Percentiles rank a stretch among this genome's conserved stretches.
phyloP scores from a whole-genome alignment of 2,113 vertebrate species.

The Penelope pileata region DNA sequence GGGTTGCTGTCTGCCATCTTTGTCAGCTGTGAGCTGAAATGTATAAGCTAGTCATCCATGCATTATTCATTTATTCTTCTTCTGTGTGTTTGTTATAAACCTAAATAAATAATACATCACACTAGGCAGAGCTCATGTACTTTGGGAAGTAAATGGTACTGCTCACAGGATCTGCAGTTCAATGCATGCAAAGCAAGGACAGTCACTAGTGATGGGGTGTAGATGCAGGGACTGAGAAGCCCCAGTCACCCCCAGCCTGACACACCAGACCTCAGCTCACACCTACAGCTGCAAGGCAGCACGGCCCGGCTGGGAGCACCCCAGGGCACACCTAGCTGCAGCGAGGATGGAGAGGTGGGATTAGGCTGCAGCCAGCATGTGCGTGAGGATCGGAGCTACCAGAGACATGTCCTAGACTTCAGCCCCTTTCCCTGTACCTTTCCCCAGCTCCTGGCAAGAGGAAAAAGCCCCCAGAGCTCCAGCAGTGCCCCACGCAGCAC shows the following conservation, averaged over 20 bases:
- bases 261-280: fast-evolving
- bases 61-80: constrained; percentile 43
- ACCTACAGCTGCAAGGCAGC: fast-evolving
- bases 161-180: background rate
- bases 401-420: background rate
- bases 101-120: constrained; percentile 48
- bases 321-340: background rate
- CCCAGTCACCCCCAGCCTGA: fast-evolving
- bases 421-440: background rate
- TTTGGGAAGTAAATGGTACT: background rate
- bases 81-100: constrained; percentile 15
- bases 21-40: background rate
- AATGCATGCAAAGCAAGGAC: background rate
- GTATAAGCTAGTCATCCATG: background rate
- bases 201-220: background rate
- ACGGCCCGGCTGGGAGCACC: fast-evolving
- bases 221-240: background rate
- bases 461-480: background rate
- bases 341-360: fast-evolving
- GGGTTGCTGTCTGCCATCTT: background rate
- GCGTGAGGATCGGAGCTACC: background rate
- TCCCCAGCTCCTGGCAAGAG: background rate
- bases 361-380: fast-evolving
- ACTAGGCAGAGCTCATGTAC: background rate
- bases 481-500: fast-evolving